Percentiles rank a stretch among this genome's conserved stretches.
Evolutionary conservation across 2,888 invertebrate genomes (phyloP).

Genomic region (Leucophora obtusa): DNA sequence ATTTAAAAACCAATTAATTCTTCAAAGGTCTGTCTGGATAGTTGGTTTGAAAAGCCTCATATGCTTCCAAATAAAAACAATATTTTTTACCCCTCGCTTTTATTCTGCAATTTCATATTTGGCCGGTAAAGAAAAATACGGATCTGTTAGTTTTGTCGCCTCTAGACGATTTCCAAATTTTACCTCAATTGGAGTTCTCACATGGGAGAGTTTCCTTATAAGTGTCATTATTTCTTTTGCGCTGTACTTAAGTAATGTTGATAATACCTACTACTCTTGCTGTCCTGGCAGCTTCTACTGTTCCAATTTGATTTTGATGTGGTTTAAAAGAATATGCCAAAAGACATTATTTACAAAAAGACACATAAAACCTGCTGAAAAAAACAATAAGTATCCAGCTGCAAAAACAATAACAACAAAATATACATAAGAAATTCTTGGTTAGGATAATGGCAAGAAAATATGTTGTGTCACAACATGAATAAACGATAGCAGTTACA

Average conservation of each 20-base stretch:
- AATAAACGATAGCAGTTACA: constrained; percentile 25
- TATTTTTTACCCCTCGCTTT: too few relatives aligned
- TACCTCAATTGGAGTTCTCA: too few relatives aligned
- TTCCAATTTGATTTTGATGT: background rate
- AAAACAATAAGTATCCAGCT: background rate
- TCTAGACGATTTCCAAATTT: too few relatives aligned
- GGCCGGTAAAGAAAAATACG: too few relatives aligned
- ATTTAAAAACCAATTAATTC: too few relatives aligned
- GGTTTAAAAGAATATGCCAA: constrained; percentile 28
- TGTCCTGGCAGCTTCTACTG: constrained; percentile 6
- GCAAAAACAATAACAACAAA: background rate
- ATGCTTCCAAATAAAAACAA: too few relatives aligned
- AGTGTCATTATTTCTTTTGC: too few relatives aligned
- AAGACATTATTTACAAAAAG: constrained; percentile 31
- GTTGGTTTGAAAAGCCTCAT: too few relatives aligned
- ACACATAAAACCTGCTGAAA: background rate
- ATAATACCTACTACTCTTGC: constrained; percentile 11
- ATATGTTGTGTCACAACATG: constrained; percentile 32
- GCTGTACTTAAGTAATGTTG: constrained; percentile 3
- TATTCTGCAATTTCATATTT: too few relatives aligned
- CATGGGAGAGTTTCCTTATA: too few relatives aligned
- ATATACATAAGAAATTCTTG: constrained; percentile 23
- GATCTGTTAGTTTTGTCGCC: too few relatives aligned
- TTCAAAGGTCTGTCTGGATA: too few relatives aligned
- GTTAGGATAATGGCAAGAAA: constrained; percentile 32